These are phyloP conservation scores for Acrocephalus kingi DNA, from an alignment of 2,113 vertebrate species.

Conservation along the genomic window DNA sequence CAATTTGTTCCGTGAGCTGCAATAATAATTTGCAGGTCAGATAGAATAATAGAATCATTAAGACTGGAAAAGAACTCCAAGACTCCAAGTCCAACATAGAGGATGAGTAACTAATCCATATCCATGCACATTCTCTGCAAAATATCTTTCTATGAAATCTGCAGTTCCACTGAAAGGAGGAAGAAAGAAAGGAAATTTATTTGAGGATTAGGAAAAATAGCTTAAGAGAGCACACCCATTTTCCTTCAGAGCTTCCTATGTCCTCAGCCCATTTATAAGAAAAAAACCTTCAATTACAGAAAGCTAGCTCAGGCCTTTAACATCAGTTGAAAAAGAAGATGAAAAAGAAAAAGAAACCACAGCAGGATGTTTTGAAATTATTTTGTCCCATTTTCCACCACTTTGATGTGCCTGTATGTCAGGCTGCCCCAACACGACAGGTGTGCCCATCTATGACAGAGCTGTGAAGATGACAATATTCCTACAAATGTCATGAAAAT, in stretches of 20 bases:
- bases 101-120: not conserved
- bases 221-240: not conserved
- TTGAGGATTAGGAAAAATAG: not conserved
- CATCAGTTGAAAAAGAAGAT: not conserved
- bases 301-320: not conserved
- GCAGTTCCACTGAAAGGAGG: not conserved
- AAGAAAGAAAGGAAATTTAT: not conserved
- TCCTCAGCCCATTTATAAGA: not conserved
- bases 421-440: not conserved
- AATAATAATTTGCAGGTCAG: not conserved
- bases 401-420: not conserved
- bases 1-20: not conserved
- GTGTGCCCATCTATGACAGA: not conserved
- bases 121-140: not conserved
- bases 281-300: not conserved
- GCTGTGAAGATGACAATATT: not conserved
- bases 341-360: not conserved
- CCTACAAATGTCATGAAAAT: not conserved
- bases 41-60: not conserved
- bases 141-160: not conserved
- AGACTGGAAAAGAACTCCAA: not conserved
- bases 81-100: not conserved
- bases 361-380: not conserved
- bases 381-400: not conserved
- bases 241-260: not conserved